Evolutionary conservation across 2,113 vertebrate species (phyloP).

Genomic region (Phrynocephalus versicolor): DNA sequence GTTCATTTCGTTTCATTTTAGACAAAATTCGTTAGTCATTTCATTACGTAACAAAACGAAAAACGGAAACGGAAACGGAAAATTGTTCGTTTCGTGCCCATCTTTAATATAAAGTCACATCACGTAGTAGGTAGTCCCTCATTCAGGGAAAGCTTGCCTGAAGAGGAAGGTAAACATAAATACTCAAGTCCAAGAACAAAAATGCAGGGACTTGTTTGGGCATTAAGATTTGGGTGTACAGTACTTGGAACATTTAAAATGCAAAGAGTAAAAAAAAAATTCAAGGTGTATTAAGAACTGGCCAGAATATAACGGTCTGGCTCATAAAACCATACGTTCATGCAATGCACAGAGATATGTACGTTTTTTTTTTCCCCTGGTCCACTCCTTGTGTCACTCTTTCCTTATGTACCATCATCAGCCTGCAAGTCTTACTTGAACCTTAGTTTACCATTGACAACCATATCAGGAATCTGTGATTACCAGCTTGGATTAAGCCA

Average conservation of each 20-base stretch:
- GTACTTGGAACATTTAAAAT: slow-evolving; percentile 20
- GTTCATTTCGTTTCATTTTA: too few species aligned
- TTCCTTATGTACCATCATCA: not conserved
- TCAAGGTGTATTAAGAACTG: slow-evolving; percentile 36
- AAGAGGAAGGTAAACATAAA: too few species aligned
- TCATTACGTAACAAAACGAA: too few species aligned
- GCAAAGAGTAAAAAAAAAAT: slow-evolving; percentile 55
- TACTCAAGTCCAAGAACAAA: slow-evolving; percentile 30
- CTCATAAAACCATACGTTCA: not conserved
- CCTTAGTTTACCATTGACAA: not conserved
- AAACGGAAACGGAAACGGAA: too few species aligned
- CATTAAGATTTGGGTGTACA: slow-evolving; percentile 47
- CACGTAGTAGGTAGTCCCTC: too few species aligned
- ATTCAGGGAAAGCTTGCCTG: too few species aligned
- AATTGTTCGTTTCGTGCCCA: too few species aligned
- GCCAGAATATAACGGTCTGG: not conserved
- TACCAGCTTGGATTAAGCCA: not conserved
- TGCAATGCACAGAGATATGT: not conserved
- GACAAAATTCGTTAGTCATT: too few species aligned
- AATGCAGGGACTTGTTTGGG: slow-evolving; percentile 8
- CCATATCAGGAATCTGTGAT: not conserved
- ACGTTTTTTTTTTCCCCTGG: not conserved
- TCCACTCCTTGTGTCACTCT: not conserved
- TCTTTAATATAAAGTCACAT: too few species aligned
- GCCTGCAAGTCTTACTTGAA: not conserved